These are phyloP conservation scores for Pristionchus arcanus DNA, from an alignment of 2,888 invertebrate genomes.

Conservation along the genomic window DNA sequence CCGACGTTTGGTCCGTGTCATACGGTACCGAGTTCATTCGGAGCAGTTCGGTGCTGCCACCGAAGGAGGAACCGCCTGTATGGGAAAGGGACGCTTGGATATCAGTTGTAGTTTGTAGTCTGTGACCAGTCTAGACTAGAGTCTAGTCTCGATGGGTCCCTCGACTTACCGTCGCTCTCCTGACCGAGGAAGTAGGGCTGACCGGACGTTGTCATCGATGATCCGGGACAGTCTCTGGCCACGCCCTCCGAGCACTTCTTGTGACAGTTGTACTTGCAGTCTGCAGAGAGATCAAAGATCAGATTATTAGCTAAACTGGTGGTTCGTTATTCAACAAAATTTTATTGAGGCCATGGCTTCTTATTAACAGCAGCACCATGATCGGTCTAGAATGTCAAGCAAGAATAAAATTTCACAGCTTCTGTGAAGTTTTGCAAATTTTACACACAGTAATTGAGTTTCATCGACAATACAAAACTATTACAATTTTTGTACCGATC, in stretches of 20 bases:
- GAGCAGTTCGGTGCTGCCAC: conserved; percentile 61
- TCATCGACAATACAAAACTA: neutral
- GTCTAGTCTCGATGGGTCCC: neutral
- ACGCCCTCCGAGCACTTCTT: conserved; percentile 86
- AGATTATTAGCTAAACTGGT: neutral
- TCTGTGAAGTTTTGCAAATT: neutral
- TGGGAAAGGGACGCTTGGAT: neutral
- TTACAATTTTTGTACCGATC: neutral
- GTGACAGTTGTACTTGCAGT: conserved; percentile 96
- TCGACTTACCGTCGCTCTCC: conserved; percentile 62
- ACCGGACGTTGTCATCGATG: conserved; percentile 59
- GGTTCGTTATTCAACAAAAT: too few species aligned
- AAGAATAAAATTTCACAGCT: too few species aligned
- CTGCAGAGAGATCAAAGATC: conserved; percentile 66
- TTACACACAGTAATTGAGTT: neutral
- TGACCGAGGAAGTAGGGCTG: conserved; percentile 67
- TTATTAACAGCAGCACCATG: too few species aligned
- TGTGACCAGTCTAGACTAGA: conserved; percentile 39
- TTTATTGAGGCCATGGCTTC: too few species aligned
- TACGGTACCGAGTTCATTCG: conserved; percentile 75
- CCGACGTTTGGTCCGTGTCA: conserved; percentile 65
- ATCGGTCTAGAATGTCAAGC: too few species aligned
- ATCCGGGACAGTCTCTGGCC: conserved; percentile 78
- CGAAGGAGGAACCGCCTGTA: conserved; percentile 45
- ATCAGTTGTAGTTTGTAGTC: neutral